Evolutionary conservation across 2,797 vertebrate genomes (phyloP).

Genomic region (Myotis myotis): DNA sequence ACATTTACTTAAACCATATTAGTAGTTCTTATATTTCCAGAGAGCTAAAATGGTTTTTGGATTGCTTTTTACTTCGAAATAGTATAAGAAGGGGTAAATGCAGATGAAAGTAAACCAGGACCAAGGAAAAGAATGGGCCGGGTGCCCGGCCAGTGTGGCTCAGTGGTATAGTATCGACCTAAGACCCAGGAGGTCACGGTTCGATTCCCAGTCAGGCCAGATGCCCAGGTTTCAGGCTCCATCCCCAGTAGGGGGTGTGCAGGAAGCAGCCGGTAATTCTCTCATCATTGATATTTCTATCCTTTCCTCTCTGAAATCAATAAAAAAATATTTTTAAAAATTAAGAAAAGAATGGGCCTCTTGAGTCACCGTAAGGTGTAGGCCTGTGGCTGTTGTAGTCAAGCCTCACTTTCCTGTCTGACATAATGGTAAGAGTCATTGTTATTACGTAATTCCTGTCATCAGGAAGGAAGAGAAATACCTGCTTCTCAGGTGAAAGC

Average conservation of each 20-base stretch:
- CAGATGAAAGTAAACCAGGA: background rate
- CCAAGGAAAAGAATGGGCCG: background rate
- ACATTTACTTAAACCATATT: background rate
- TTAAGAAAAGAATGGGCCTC: no score
- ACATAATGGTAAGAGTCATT: background rate
- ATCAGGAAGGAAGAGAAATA: background rate
- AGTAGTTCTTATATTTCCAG: background rate
- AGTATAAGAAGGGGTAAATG: background rate
- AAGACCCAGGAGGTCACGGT: no score
- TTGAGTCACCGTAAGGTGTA: background rate
- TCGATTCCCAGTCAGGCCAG: no score
- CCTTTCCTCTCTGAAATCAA: no score
- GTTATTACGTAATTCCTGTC: background rate
- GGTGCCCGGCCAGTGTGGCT: no score
- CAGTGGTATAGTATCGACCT: no score
- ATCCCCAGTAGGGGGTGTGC: no score
- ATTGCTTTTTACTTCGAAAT: conserved; percentile 18
- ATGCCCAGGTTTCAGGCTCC: no score
- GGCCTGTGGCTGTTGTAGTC: no score
- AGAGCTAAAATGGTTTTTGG: background rate
- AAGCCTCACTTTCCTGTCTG: background rate
- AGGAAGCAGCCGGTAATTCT: no score
- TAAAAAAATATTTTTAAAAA: no score
- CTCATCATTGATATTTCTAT: no score
- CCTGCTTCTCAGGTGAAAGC: background rate